Evolutionary conservation across 2,113 vertebrate genomes (phyloP).

Genomic region (Hystrix brachyura): DNA sequence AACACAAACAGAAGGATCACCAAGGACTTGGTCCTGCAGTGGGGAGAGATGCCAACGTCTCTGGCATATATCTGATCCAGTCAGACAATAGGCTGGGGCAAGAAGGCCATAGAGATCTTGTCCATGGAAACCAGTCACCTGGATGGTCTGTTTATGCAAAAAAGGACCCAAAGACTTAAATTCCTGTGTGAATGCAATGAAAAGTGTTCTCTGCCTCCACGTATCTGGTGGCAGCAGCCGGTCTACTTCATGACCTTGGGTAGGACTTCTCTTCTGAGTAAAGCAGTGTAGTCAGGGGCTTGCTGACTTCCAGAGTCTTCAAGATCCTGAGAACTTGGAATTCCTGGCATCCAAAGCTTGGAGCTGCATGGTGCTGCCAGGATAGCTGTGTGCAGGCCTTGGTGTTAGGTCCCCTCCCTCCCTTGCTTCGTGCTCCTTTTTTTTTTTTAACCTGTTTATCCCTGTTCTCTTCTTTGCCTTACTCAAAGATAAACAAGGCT

Average conservation of each 20-base stretch:
- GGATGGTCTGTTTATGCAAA: conserved; percentile 99
- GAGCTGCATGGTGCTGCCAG: conserved; percentile 86
- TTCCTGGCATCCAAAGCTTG: conserved; percentile 90
- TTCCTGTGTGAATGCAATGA: conserved; percentile 99
- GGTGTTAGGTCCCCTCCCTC: conserved; percentile 80
- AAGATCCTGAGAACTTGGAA: conserved; percentile 88
- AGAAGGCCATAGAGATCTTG: conserved; percentile 98
- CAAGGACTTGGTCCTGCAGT: conserved; percentile 99
- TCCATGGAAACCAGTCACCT: conserved; percentile 98
- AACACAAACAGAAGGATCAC: conserved; percentile 99
- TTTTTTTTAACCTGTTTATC: conserved; percentile 15
- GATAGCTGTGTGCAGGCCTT: conserved; percentile 85
- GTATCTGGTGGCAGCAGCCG: conserved; percentile 97
- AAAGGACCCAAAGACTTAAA: conserved; percentile 98
- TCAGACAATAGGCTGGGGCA: conserved; percentile 99
- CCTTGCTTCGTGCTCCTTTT: neutral
- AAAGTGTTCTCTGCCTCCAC: conserved; percentile 99
- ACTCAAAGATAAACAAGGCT: conserved; percentile 88
- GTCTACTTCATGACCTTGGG: conserved; percentile 99
- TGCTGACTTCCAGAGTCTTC: conserved; percentile 85
- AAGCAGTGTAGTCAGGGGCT: conserved; percentile 75
- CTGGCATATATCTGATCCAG: conserved; percentile 99
- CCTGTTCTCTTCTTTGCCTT: conserved; percentile 37
- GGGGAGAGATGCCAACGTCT: conserved; percentile 99
- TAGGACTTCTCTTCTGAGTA: conserved; percentile 99